Percentiles rank a stretch among this genome's conserved stretches.
Conservation (phyloP, 2,113 vertebrate species). For the zebrafish (Danio rerio) region DNA sequence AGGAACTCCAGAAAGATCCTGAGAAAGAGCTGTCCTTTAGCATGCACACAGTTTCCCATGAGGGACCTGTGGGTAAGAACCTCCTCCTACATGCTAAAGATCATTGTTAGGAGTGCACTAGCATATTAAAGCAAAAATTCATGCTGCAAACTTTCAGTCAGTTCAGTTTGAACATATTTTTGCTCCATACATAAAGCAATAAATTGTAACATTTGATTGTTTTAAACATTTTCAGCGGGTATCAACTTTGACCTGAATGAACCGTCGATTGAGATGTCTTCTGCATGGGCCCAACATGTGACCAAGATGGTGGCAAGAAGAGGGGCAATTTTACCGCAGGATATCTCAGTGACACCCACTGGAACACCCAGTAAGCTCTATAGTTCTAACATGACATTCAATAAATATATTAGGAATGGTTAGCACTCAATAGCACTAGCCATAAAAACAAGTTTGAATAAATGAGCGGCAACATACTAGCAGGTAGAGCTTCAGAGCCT, state of each 20-base stretch:
- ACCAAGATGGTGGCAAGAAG: slow-evolving; percentile 98
- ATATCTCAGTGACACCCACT: slow-evolving; percentile 91
- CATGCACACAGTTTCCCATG: slow-evolving; percentile 94
- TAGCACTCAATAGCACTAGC: too few species aligned
- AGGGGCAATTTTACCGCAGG: slow-evolving; percentile 96
- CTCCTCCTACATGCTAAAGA: background rate
- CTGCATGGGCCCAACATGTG: slow-evolving; percentile 95
- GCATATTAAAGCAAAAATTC: background rate
- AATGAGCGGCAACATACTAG: too few species aligned
- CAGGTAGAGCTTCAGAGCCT: too few species aligned
- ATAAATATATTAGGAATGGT: too few species aligned
- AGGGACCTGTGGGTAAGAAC: slow-evolving; percentile 90
- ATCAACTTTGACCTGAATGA: slow-evolving; percentile 94
- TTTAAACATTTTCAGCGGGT: slow-evolving; percentile 78
- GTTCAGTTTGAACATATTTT: background rate
- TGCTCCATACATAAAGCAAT: background rate
- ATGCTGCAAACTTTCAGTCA: background rate
- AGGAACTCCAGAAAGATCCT: slow-evolving; percentile 92
- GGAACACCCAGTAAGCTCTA: slow-evolving; percentile 84
- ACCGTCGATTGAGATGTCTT: slow-evolving; percentile 90
- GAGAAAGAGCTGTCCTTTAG: slow-evolving; percentile 95
- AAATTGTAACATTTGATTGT: slow-evolving; percentile 31
- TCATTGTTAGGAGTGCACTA: background rate
- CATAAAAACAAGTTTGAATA: too few species aligned
- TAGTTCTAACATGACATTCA: too few species aligned